A percentile compares a stretch with the other conserved stretches of the same genome.
Conservation (phyloP, 2,888 invertebrate genomes). For the Rhorus exstirpatorius region DNA sequence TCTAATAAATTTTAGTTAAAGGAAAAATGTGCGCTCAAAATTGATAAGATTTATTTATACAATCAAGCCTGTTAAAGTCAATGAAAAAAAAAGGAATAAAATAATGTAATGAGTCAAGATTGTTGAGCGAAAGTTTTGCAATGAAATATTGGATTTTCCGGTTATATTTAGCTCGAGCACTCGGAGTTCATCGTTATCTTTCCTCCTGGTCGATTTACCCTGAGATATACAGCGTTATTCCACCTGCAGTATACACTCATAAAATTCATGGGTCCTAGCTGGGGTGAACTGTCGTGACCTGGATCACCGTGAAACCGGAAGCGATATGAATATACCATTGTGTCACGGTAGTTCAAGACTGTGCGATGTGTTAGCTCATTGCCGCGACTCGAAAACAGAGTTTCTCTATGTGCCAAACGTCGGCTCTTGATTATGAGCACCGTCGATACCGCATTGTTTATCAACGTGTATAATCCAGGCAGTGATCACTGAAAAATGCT, state of each 20-base stretch:
- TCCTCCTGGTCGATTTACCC: constrained; percentile 26
- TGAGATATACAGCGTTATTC: constrained; percentile 2
- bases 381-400: constrained; percentile 36
- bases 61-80: too few species aligned
- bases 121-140: neutral
- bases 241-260: constrained; percentile 52
- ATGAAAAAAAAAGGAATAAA: too few species aligned
- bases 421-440: constrained; percentile 51
- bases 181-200: constrained; percentile 35
- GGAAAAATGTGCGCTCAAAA: too few species aligned
- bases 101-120: neutral
- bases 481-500: constrained; percentile 4
- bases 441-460: constrained; percentile 66
- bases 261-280: constrained; percentile 49
- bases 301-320: constrained; percentile 71
- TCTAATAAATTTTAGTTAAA: too few species aligned
- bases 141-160: constrained; percentile 7
- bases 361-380: constrained; percentile 50
- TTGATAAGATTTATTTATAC: too few species aligned
- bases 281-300: constrained; percentile 56
- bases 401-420: constrained; percentile 53
- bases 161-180: constrained; percentile 3
- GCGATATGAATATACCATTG: constrained; percentile 70
- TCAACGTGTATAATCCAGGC: constrained; percentile 25
- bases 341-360: constrained; percentile 72